Conservation (phyloP, 2,888 invertebrate genomes). For the Tortrix viridana region DNA sequence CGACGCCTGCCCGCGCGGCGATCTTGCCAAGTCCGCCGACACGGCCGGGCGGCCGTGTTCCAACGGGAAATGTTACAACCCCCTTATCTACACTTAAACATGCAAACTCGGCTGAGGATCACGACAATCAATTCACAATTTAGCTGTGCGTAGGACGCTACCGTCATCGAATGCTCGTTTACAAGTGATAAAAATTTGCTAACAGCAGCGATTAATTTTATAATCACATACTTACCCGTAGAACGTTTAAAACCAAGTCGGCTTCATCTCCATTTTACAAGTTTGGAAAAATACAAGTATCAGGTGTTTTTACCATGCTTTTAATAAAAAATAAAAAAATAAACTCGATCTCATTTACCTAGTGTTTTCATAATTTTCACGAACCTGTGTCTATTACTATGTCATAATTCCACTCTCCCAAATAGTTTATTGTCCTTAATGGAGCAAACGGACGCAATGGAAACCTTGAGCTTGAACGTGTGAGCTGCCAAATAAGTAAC, state of each 20-base stretch:
- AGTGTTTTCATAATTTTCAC: not conserved
- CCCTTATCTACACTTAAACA: constrained; percentile 73
- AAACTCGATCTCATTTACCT: not conserved
- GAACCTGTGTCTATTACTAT: constrained; percentile 4
- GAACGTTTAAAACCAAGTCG: too few species aligned
- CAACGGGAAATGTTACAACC: constrained; percentile 61
- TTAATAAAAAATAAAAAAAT: not conserved
- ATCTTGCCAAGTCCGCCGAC: constrained; percentile 51
- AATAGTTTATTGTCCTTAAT: constrained; percentile 31
- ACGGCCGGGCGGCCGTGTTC: constrained; percentile 54
- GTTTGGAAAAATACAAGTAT: too few species aligned
- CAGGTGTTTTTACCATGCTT: too few species aligned
- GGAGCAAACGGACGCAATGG: constrained; percentile 34
- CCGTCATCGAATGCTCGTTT: not conserved
- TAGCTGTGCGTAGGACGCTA: constrained; percentile 50
- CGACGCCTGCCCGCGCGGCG: constrained; percentile 50
- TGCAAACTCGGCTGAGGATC: constrained; percentile 67
- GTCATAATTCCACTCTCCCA: constrained; percentile 18
- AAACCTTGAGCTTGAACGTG: constrained; percentile 31
- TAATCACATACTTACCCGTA: too few species aligned
- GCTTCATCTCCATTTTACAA: too few species aligned
- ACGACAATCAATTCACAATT: constrained; percentile 68
- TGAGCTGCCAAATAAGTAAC: constrained; percentile 27
- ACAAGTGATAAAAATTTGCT: too few species aligned
- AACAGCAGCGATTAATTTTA: too few species aligned